Base-by-base conservation (phyloP, 2,797 vertebrate genomes). In the Acanthiza pusilla region DNA sequence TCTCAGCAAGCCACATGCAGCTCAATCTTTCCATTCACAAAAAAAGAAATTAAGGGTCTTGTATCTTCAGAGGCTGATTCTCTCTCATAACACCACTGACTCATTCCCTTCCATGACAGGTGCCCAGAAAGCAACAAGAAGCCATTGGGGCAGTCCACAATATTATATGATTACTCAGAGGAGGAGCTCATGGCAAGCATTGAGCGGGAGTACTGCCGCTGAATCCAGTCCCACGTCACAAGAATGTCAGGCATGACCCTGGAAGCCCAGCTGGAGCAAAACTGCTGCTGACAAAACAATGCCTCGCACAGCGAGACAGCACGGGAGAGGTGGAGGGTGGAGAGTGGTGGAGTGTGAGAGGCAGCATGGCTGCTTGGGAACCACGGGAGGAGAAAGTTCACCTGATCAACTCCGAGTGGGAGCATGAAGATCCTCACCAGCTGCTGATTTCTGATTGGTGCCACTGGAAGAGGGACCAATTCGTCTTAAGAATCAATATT, bases 171-270 rank as follows among this genome's bases (percentile, higher is more conserved):
- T 66, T 94, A 79, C 72, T 96, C 97, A 0, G 98, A 98, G 87
- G 98, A 98, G 96, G 98, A 98, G 89, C 96, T 98, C 61, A 98
- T 98, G 98, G 98, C 97, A 4, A 98, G 97, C 84, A 98, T 98
- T 1, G 98, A 98, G 87, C 91, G 18, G 34, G 98, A 98, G 27
- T 98, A 97, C 65, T 84, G 97, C 79, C 89, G 84, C 86, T 98
- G 96, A 97, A 21, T 16, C 7, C 38, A 16, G 7, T 8, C 36
- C 67, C 73, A 5, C 5, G 0, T 26, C 70, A 17, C 2, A 0
- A 15, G 23, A 61, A 8, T 16, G 10, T 15, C 40, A 27, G 63
- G 43, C 34, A 11, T 4, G 1, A 23, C n/a, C 51, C 76, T 51
- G 53, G 57, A 71, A 42, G 51, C 71, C 51, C 48, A 62, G 54